Evolutionary conservation across 1,140 invertebrate genomes (phyloP), one percentile per base, ranked within the genome.

Genomic region (fruit fly (Drosophila melanogaster)): DNA sequence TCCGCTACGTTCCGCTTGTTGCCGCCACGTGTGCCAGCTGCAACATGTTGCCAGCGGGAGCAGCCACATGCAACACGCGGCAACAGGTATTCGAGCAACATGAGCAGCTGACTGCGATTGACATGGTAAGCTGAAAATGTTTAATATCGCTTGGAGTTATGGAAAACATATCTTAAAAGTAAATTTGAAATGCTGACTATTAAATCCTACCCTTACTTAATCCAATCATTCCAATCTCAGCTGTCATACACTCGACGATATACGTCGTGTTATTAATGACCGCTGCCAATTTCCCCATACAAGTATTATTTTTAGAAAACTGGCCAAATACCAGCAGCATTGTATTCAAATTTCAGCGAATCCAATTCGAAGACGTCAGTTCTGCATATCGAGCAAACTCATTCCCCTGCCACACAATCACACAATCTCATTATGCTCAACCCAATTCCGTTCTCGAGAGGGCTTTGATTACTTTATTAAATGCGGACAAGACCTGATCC

Each of bases 391-490:
- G 14, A 37, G 50, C 57, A 10, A 37, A 55, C 30, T 30, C 22
- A 55, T 58, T 54, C 54, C 61, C 54, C 46, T 30, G 66, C 54
- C 61, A 37, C 8, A 19, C 19, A 40, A 54, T 33, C 61, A 41
- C 11, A 19, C 19, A 40, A 54, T 33, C 55, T 61, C 64, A 70
- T 70, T 70, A 70, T 49, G 64, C 38, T 70, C 65, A 70, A 70
- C 43, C 66, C 64, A 70, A 70, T 70, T 71, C 51, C 41, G 66
- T 71, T 57, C 65, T 70, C 49, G 47, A 73, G 71, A 74, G 55
- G 55, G 65, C 77, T 83, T 87, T 87, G 83, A 87, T 87, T 87
- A 89, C 83, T 87, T 87, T 86, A 87, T 87, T 87, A 83, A 70
- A 61, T 72, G 81, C 80, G 83, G 70, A 87, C 81, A 81, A 85